Conservation (phyloP, 2,797 vertebrate species). For the Peromyscus melanophrys region DNA sequence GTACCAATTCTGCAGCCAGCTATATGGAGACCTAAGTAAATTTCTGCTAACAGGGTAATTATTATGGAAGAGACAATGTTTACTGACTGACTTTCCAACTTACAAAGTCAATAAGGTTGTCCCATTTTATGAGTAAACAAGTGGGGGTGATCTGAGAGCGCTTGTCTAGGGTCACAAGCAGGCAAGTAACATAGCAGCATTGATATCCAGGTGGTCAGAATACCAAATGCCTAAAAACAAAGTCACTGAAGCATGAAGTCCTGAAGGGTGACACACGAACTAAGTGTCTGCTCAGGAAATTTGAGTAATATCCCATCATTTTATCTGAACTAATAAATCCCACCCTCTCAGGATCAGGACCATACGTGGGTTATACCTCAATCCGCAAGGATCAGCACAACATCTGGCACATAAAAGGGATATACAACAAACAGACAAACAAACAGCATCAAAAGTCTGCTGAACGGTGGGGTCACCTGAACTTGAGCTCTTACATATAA, state of each 20-base stretch:
- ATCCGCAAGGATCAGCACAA: constrained; percentile 23
- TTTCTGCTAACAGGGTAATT: constrained; percentile 16
- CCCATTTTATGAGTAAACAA: not conserved
- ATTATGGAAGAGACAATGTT: not conserved
- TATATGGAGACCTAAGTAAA: not conserved
- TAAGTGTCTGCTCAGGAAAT: not conserved
- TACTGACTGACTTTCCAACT: not conserved
- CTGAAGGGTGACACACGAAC: not conserved
- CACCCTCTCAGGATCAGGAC: not conserved
- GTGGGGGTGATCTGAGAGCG: not conserved
- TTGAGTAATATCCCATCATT: not conserved
- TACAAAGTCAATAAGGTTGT: not conserved
- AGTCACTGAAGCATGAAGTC: constrained; percentile 24
- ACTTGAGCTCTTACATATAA: not conserved
- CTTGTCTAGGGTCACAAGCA: not conserved
- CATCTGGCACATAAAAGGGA: not conserved
- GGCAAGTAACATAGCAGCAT: not conserved
- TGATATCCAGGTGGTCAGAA: not conserved
- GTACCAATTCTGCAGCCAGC: not conserved
- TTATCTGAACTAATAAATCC: constrained; percentile 45
- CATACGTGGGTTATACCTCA: not conserved
- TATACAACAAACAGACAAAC: not conserved
- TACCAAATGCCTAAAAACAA: not conserved
- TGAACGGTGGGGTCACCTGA: not conserved
- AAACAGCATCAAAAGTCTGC: not conserved